These are phyloP conservation scores for Paralvinella palmiformis DNA, from an alignment of 1,140 invertebrate species.

Conservation along the genomic window DNA sequence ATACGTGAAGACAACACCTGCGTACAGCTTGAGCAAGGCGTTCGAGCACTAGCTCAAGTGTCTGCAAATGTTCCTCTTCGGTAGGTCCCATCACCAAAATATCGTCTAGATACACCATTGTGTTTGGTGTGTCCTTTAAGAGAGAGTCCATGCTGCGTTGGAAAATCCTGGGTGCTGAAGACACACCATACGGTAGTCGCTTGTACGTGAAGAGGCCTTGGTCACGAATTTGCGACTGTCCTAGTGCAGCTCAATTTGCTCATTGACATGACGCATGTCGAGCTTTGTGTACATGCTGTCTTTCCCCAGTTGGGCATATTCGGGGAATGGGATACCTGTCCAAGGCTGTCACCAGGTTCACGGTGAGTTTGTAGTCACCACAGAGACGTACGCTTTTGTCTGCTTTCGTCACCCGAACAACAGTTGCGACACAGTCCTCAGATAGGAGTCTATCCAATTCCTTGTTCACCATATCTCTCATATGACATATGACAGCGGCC, in stretches of 20 bases:
- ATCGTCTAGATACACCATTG: slow-evolving; percentile 21
- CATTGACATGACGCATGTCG: slow-evolving; percentile 29
- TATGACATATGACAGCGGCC: too few relatives aligned
- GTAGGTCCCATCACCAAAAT: slow-evolving; percentile 21
- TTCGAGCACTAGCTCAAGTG: slow-evolving; percentile 6
- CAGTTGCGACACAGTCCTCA: too few relatives aligned
- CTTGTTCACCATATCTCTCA: too few relatives aligned
- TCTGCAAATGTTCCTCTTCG: slow-evolving; percentile 17
- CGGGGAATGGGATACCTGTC: slow-evolving; percentile 4
- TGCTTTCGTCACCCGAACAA: neutral
- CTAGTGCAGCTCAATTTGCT: slow-evolving; percentile 26
- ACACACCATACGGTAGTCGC: slow-evolving; percentile 42
- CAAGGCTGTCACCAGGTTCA: neutral
- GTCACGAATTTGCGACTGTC: neutral
- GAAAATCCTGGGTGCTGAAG: slow-evolving; percentile 51
- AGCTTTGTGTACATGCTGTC: slow-evolving; percentile 33
- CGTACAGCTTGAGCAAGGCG: slow-evolving; percentile 7
- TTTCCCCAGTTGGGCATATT: slow-evolving; percentile 25
- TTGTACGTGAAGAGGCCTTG: slow-evolving; percentile 26
- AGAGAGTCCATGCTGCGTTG: slow-evolving; percentile 47
- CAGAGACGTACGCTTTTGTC: slow-evolving; percentile 2
- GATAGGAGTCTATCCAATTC: too few relatives aligned
- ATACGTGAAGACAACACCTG: slow-evolving; percentile 9
- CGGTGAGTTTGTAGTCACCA: slow-evolving; percentile 6
- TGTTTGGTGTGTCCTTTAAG: slow-evolving; percentile 25